Percentiles rank a stretch among this genome's conserved stretches.
Evolutionary conservation across 2,113 vertebrate genomes (phyloP).

Genomic region (Apistogramma diplotaenia): DNA sequence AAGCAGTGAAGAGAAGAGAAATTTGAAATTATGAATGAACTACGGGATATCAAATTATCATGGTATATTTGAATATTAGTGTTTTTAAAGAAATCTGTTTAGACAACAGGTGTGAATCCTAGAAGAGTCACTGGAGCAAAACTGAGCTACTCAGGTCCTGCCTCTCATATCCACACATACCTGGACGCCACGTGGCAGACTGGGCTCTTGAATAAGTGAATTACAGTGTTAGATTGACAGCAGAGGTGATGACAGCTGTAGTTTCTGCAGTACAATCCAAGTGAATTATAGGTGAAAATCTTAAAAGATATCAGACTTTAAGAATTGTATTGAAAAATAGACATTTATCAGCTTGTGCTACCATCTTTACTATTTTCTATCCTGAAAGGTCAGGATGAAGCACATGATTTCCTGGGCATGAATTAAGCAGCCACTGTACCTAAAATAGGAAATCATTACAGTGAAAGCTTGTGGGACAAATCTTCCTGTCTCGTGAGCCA

Average conservation of each 20-base stretch:
- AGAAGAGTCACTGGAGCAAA: background rate
- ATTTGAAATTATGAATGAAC: background rate
- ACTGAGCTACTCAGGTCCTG: background rate
- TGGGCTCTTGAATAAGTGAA: background rate
- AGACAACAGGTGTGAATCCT: background rate
- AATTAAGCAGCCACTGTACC: background rate
- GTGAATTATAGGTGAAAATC: background rate
- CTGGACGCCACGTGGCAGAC: background rate
- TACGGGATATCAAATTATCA: background rate
- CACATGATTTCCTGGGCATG: background rate
- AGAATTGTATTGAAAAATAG: background rate
- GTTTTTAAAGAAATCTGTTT: too few species aligned
- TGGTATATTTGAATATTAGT: too few species aligned
- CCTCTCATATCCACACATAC: constrained; percentile 33
- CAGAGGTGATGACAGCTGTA: background rate
- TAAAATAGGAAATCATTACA: background rate
- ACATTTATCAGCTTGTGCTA: background rate
- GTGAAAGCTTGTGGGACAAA: background rate
- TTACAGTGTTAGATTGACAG: background rate
- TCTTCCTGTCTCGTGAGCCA: background rate
- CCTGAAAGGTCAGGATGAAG: background rate
- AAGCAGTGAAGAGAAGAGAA: background rate
- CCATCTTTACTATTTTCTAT: background rate
- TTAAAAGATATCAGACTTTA: background rate
- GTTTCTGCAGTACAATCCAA: background rate